A percentile compares a stretch with the other conserved stretches of the same genome.
These are phyloP conservation scores for Chaenocephalus aceratus DNA, from an alignment of 2,113 vertebrate species.

Conservation along the genomic window DNA sequence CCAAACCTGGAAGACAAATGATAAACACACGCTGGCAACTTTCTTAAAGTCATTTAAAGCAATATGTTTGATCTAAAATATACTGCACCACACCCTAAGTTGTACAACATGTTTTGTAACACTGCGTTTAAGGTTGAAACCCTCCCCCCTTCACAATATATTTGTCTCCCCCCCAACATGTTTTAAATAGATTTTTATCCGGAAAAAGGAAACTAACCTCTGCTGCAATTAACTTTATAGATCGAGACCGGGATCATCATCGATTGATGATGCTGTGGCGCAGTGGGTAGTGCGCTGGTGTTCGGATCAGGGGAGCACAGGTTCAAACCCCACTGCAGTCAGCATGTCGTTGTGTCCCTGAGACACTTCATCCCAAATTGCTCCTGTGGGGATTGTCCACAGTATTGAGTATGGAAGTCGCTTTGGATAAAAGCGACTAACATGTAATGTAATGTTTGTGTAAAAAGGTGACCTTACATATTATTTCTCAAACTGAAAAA, in stretches of 20 bases:
- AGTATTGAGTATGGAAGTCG: too few species aligned
- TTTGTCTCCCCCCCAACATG: too few species aligned
- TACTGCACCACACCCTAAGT: background rate
- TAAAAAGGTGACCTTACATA: background rate
- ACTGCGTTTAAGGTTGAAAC: background rate
- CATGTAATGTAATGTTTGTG: too few species aligned
- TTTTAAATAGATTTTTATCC: background rate
- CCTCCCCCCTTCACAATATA: background rate
- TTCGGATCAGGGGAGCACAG: too few species aligned
- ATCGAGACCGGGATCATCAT: background rate
- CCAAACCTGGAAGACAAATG: conserved; percentile 48
- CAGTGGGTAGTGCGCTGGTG: too few species aligned
- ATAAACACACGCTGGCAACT: conserved; percentile 43
- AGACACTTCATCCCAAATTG: too few species aligned
- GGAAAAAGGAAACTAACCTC: background rate
- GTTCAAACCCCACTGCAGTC: too few species aligned
- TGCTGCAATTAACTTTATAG: background rate
- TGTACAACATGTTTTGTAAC: background rate
- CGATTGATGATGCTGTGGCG: background rate
- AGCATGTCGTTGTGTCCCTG: too few species aligned
- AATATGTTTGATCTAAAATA: background rate
- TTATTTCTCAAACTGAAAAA: background rate
- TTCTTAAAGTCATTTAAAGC: conserved; percentile 5
- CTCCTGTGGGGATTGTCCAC: too few species aligned
- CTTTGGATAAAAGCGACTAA: too few species aligned